phyloP scores from a whole-genome alignment of 2,888 invertebrate species.

The Caenorhabditis sp. region DNA sequence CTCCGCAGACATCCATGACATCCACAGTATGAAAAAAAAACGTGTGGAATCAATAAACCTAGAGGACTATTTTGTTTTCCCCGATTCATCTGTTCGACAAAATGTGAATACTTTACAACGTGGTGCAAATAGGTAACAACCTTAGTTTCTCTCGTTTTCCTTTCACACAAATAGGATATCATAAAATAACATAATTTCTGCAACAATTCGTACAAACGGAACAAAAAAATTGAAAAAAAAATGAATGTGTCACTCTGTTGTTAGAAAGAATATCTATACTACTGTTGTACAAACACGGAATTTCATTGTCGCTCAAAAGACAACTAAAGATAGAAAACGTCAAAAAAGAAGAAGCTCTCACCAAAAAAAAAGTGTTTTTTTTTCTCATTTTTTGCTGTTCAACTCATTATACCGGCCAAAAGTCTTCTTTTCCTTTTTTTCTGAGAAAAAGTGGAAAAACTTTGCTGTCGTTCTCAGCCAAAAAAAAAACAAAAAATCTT shows the following conservation, averaged over 20 bases:
- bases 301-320: neutral
- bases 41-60: neutral
- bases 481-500: conserved; percentile 34
- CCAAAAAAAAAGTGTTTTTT: conserved; percentile 37
- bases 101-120: neutral
- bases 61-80: neutral
- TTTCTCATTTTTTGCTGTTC: conserved; percentile 30
- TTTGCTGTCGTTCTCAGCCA: conserved; percentile 23
- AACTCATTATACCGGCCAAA: conserved; percentile 18
- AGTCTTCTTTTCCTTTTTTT: conserved; percentile 10
- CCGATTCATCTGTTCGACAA: neutral
- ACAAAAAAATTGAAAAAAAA: neutral
- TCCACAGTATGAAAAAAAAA: too few relatives aligned
- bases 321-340: neutral
- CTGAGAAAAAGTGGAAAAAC: conserved; percentile 23
- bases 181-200: neutral
- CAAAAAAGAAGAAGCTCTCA: conserved; percentile 4
- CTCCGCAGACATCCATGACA: too few relatives aligned
- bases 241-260: neutral
- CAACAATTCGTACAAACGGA: neutral
- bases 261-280: neutral
- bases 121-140: neutral
- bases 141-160: neutral
- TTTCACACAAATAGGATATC: neutral
- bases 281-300: neutral